Base-by-base conservation (phyloP, 2,888 invertebrate genomes). In the Ectemnius cavifrons region DNA sequence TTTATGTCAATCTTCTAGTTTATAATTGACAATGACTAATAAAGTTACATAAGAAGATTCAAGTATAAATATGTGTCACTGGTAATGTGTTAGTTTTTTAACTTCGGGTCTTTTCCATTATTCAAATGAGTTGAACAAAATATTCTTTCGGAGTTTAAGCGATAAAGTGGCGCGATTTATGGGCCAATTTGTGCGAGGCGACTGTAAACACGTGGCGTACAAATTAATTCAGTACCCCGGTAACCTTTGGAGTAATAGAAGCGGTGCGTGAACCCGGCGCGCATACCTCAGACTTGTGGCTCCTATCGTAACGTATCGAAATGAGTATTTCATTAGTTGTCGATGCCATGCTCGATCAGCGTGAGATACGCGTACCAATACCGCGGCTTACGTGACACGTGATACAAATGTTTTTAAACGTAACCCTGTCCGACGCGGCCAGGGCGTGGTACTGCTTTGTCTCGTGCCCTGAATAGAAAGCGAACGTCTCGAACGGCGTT, bases 331-430 rank as follows among this genome's bases (percentile, higher is more conserved):
- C 52, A 60, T 58, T 56, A 67, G 69, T 67, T 63, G 46, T 27
- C 68, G 59, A 59, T 28, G 27, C 37, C 61, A 52, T 52, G 16
- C 52, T 52, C 52, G 52, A 52, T 52, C 52, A 52, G 78, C 77
- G 80, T 77, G 73, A 80, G 79, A 71, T 76, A 77, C 80, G 78
- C 82, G 82, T 85, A 78, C 64, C 65, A 66, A 69, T 66, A 67
- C 60, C 71, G 57, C 59, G 71, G 59, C 73, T 81, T 83, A 84
- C 82, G 84, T 83, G 87, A 85, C 83, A 83, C 82, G 86, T 77
- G 81, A 84, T 71, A 71, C 75, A 77, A 81, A 76, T 77, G 74
- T 80, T 78, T 37, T 79, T 67, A 71, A 58, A 52, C 69, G 70
- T 71, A 83, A 83, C 63, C 74, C 75, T 62, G 83, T 23, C 76